Conservation (phyloP, 2,113 vertebrate genomes). For the Sminthopsis crassicaudata region DNA sequence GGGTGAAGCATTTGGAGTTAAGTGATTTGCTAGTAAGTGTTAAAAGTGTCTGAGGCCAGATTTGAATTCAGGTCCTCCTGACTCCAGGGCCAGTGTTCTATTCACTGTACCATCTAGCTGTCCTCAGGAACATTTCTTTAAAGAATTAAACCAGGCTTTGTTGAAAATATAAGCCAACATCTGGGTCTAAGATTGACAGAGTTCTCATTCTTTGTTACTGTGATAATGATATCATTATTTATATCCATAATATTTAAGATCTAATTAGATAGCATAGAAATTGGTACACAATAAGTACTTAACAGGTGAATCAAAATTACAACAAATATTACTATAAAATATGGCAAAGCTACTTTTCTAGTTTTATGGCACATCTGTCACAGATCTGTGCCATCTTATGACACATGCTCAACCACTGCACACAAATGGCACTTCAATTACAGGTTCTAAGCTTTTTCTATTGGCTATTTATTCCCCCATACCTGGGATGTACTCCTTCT, state of each 20-base stretch:
- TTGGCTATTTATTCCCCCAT: neutral
- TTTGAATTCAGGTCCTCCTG: too few species aligned
- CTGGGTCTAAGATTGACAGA: neutral
- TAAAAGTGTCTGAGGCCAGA: too few species aligned
- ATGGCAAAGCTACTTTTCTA: conserved; percentile 31
- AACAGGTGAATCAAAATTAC: neutral
- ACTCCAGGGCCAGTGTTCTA: too few species aligned
- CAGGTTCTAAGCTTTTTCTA: neutral
- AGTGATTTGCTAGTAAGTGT: too few species aligned
- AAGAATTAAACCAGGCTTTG: conserved; percentile 29
- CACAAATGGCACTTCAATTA: neutral
- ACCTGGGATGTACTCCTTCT: neutral
- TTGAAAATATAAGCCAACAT: conserved; percentile 45
- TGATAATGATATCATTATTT: neutral
- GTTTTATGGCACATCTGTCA: conserved; percentile 7
- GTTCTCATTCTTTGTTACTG: conserved; percentile 21
- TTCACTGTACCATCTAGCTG: too few species aligned
- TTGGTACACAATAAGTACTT: too few species aligned
- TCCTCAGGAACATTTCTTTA: conserved; percentile 12
- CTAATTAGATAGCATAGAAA: neutral
- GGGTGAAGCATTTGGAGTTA: too few species aligned
- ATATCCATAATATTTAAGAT: neutral
- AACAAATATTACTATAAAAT: conserved; percentile 39
- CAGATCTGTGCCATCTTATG: neutral
- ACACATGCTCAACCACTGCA: neutral